Conservation (phyloP, 1,140 invertebrate genomes). For the Philotrypesis tridentata region DNA sequence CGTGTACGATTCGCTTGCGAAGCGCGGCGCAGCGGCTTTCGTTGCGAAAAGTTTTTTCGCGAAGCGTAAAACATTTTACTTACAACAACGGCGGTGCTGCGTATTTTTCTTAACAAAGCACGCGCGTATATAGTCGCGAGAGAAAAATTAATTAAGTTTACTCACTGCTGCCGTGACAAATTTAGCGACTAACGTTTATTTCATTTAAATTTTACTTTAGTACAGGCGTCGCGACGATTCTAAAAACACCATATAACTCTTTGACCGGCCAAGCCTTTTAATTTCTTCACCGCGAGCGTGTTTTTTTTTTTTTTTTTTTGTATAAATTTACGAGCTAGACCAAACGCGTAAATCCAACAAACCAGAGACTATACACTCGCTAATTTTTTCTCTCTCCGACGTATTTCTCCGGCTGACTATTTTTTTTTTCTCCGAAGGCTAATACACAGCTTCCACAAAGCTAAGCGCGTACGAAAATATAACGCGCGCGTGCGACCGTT, state of each 20-base stretch:
- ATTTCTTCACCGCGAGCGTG: not conserved
- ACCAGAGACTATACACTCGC: not conserved
- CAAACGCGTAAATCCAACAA: not conserved
- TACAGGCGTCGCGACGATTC: no score
- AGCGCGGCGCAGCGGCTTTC: no score
- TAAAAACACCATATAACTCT: not conserved
- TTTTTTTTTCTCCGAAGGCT: not conserved
- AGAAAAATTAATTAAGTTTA: not conserved
- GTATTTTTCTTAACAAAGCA: not conserved
- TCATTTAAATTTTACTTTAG: not conserved
- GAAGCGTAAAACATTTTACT: no score
- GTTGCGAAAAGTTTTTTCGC: no score
- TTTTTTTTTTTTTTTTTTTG: no score
- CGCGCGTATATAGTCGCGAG: not conserved
- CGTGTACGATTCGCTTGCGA: no score
- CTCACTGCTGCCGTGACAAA: not conserved
- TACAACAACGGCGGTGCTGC: no score
- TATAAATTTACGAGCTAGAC: slow-evolving; percentile 1
- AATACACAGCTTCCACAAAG: not conserved
- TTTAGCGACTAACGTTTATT: not conserved
- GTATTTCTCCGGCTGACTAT: not conserved
- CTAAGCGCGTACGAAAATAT: not conserved
- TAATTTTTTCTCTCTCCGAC: no score
- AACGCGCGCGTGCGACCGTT: not conserved
- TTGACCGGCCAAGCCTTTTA: not conserved